Evolutionary conservation across 2,888 invertebrate species (phyloP), one percentile per base, ranked within the genome.

Genomic region (Volucella inflata): DNA sequence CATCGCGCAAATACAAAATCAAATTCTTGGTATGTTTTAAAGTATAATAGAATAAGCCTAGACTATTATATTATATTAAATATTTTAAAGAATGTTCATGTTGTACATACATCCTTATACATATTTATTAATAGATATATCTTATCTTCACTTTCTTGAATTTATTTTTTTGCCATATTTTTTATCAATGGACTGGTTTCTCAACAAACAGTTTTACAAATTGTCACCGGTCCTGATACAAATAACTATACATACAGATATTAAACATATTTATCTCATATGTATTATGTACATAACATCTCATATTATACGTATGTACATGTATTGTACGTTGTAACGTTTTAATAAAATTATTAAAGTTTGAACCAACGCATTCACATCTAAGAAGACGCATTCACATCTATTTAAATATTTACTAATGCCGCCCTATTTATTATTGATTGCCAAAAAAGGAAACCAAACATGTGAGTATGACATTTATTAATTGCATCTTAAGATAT

Each of bases 401-500:
- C 65, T 38, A 38, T 50, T 53, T 30, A 44, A 46, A 60, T 51
- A 17, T 46, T 51, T 59, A 46, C 55, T 51, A 59, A 78, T 70
- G 70, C 79, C 40, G 70, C 60, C 71, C 65, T 48, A 80, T 79
- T 80, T 80, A 59, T 65, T 82, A 72, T 71, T 71, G 71, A 77
- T 60, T 40, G 53, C 62, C 44, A 75, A 65, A 84, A 70, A 36
- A 70, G 79, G 74, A 71, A 80, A 60, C 42, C 30, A 57, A 75
- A 80, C 60, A 71, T 85, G 67, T 71, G 72, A 68, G 57, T 64
- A 68, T 77, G 85, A 81, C 81, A 77, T 72, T 76, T 81, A 85
- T 85, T 85, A 81, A 85, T 85, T 81, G 79, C 80, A 65, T 65
- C 80, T 59, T 65, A 71, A 65, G 62, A 51, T 79, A 75, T 75